Conservation (phyloP, 2,797 vertebrate genomes). For the Coregonus ussuriensis region DNA sequence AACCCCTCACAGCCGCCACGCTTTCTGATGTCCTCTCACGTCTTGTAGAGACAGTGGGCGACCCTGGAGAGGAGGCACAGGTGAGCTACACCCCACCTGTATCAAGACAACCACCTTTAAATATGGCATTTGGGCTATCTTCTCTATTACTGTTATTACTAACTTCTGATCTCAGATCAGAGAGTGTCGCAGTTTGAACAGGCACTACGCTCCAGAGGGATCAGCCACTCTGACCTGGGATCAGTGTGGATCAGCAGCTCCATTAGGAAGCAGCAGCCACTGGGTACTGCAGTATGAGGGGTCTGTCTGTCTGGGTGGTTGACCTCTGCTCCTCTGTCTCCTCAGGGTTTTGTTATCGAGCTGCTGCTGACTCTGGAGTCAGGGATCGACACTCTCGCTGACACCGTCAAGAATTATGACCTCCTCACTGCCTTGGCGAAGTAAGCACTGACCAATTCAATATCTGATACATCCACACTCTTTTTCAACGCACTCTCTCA, state of each 20-base stretch:
- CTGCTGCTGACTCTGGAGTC: constrained; percentile 96
- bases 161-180: not conserved
- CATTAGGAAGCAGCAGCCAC: too few relatives aligned
- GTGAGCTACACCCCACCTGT: constrained; percentile 64
- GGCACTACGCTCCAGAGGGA: not conserved
- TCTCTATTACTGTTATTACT: not conserved
- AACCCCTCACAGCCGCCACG: constrained; percentile 88
- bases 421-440: constrained; percentile 93
- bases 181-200: not conserved
- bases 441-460: constrained; percentile 76
- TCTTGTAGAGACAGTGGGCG: constrained; percentile 95
- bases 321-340: constrained; percentile 2
- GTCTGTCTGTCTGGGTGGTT: not conserved
- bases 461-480: too few relatives aligned
- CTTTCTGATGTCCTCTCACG: constrained; percentile 95
- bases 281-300: not conserved
- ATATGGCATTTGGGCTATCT: not conserved
- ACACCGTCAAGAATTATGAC: constrained; percentile 96
- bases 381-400: constrained; percentile 94
- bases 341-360: constrained; percentile 97
- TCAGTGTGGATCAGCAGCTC: too few relatives aligned
- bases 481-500: too few relatives aligned
- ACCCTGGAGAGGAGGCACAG: constrained; percentile 98
- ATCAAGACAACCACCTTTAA: not conserved
- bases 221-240: not conserved